These are phyloP conservation scores for Cremastinae sp. DNA, from an alignment of 2,888 invertebrate genomes.

Conservation along the genomic window DNA sequence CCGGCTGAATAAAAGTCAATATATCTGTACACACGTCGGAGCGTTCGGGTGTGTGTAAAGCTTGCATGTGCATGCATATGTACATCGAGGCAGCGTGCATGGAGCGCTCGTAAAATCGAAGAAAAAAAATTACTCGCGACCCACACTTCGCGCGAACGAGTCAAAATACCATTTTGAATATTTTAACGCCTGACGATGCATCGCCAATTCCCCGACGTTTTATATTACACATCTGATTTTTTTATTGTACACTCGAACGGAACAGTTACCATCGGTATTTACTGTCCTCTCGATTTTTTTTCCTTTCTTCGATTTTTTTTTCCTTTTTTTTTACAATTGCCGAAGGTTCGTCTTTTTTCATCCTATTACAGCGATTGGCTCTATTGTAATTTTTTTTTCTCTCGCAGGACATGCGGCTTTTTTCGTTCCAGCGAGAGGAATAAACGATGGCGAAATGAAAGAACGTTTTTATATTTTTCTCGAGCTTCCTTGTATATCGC, in stretches of 20 bases:
- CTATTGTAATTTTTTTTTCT: conserved; percentile 19
- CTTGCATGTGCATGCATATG: conserved; percentile 22
- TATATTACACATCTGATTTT: conserved; percentile 23
- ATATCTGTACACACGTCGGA: neutral
- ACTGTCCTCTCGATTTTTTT: conserved; percentile 13
- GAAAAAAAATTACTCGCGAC: conserved; percentile 36
- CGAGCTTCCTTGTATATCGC: neutral
- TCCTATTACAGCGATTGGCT: conserved; percentile 2
- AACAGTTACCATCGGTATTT: conserved; percentile 27
- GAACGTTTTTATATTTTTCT: conserved; percentile 19
- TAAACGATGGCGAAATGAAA: conserved; percentile 30
- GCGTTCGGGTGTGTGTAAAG: conserved; percentile 16
- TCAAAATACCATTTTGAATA: conserved; percentile 51
- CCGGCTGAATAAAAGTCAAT: conserved; percentile 48
- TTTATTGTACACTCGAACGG: conserved; percentile 39
- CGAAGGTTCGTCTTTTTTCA: conserved; percentile 1
- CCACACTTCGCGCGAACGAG: conserved; percentile 29
- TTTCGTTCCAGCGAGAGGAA: conserved; percentile 27
- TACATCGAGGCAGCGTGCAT: conserved; percentile 32
- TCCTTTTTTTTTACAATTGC: conserved; percentile 25
- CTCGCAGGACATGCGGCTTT: conserved; percentile 14
- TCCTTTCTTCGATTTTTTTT: conserved; percentile 7
- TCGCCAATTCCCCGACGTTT: conserved; percentile 39
- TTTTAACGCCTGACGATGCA: conserved; percentile 40
- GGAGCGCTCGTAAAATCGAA: conserved; percentile 20